Percentiles rank a stretch among this genome's conserved stretches.
Evolutionary conservation across 2,797 vertebrate genomes (phyloP).

Genomic region (Lithobates pipiens): DNA sequence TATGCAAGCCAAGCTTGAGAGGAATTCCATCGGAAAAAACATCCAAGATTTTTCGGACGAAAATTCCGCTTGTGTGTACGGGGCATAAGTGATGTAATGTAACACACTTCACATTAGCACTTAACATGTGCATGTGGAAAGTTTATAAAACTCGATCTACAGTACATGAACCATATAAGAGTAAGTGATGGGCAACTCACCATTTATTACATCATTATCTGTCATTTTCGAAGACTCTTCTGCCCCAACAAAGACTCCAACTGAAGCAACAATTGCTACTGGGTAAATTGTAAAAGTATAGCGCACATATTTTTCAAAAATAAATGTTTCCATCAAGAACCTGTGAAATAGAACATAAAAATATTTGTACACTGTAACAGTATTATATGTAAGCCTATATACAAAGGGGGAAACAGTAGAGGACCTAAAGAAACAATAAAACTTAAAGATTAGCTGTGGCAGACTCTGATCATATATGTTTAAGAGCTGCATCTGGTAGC

Average conservation of each 20-base stretch:
- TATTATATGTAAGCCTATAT: not conserved
- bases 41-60: too few relatives aligned
- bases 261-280: constrained; percentile 55
- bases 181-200: constrained; percentile 18
- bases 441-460: too few relatives aligned
- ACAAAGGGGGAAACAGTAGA: not conserved
- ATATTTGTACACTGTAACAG: not conserved
- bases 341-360: constrained; percentile 16
- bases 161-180: not conserved
- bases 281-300: constrained; percentile 63
- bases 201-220: constrained; percentile 46
- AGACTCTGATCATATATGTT: too few relatives aligned
- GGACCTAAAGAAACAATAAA: not conserved
- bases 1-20: too few relatives aligned
- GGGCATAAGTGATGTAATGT: too few relatives aligned
- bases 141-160: too few relatives aligned
- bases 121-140: too few relatives aligned
- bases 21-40: too few relatives aligned
- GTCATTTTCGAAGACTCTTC: constrained; percentile 7
- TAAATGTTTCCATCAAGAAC: constrained; percentile 56
- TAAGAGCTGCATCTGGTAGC: too few relatives aligned
- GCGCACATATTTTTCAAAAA: constrained; percentile 62
- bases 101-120: too few relatives aligned
- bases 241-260: constrained; percentile 42
- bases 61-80: too few relatives aligned